phyloP scores from a whole-genome alignment of 2,888 invertebrate species.

The Apotomis betuletana region DNA sequence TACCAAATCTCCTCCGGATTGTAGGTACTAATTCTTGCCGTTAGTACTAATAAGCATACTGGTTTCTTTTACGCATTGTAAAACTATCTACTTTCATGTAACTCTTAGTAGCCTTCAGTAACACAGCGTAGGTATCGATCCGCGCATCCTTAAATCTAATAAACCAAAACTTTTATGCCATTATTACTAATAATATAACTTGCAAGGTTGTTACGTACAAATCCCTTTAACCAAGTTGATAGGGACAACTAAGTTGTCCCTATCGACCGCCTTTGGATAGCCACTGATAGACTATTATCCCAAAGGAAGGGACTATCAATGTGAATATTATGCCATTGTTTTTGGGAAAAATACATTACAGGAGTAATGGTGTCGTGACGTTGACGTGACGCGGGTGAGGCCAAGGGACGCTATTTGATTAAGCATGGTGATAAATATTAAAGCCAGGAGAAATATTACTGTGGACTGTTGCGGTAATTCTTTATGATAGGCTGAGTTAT shows the following conservation, averaged over 20 bases:
- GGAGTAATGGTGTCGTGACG: slow-evolving; percentile 17
- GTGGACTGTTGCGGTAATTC: neutral
- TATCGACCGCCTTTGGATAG: slow-evolving; percentile 10
- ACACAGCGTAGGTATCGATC: neutral
- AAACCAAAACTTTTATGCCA: neutral
- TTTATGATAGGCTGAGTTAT: neutral
- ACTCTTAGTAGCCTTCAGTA: no score
- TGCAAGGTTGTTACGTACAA: slow-evolving; percentile 19
- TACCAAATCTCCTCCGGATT: no score
- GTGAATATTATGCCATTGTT: slow-evolving; percentile 32
- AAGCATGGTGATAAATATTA: slow-evolving; percentile 19
- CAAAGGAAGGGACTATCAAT: slow-evolving; percentile 14
- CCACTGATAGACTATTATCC: slow-evolving; percentile 17
- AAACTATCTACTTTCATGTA: no score
- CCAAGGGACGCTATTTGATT: slow-evolving; percentile 16
- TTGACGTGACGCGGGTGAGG: slow-evolving; percentile 26
- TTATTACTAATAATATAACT: slow-evolving; percentile 9
- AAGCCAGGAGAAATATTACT: slow-evolving; percentile 15
- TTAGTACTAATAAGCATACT: no score
- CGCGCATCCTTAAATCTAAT: neutral
- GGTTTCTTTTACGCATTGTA: no score
- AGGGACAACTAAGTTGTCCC: neutral
- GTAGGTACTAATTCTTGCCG: no score
- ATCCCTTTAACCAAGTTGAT: slow-evolving; percentile 11
- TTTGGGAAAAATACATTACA: slow-evolving; percentile 18